These are phyloP conservation scores for Monopterus albus DNA, from an alignment of 2,113 vertebrate genomes.

Conservation along the genomic window DNA sequence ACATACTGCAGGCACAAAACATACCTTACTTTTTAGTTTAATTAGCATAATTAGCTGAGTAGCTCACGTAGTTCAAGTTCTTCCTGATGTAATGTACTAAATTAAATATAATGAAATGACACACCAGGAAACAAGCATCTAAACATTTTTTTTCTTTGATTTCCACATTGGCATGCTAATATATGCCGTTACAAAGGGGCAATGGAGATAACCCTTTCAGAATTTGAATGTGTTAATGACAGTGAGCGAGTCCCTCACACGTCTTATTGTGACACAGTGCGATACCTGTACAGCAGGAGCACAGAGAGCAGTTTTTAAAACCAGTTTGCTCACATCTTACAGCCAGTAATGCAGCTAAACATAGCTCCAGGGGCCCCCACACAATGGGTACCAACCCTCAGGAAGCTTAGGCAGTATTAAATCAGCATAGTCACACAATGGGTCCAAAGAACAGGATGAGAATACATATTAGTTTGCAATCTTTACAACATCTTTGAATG, in stretches of 20 bases:
- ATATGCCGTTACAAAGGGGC: conserved; percentile 41
- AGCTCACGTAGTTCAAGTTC: not conserved
- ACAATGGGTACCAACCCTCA: conserved; percentile 50
- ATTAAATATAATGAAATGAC: no score
- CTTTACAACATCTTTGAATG: not conserved
- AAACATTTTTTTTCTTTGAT: conserved; percentile 43
- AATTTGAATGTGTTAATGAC: conserved; percentile 54
- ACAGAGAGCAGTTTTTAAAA: conserved; percentile 29
- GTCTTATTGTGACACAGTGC: conserved; percentile 18
- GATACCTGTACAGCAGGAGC: conserved; percentile 39
- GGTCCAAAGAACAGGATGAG: not conserved
- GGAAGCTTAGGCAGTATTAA: conserved; percentile 34
- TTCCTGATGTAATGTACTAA: not conserved
- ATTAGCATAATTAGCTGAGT: no score
- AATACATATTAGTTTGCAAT: conserved; percentile 5
- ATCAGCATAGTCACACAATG: conserved; percentile 18
- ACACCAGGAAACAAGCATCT: conserved; percentile 15
- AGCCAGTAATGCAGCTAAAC: not conserved
- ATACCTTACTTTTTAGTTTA: no score
- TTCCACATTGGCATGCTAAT: conserved; percentile 57
- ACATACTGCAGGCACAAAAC: not conserved
- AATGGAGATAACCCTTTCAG: conserved; percentile 33
- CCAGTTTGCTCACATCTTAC: conserved; percentile 44
- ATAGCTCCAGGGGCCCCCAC: conserved; percentile 19
- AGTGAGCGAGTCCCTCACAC: conserved; percentile 40